Evolutionary conservation across 2,888 invertebrate genomes (phyloP).

Genomic region (Zhengitettix transpicula): DNA sequence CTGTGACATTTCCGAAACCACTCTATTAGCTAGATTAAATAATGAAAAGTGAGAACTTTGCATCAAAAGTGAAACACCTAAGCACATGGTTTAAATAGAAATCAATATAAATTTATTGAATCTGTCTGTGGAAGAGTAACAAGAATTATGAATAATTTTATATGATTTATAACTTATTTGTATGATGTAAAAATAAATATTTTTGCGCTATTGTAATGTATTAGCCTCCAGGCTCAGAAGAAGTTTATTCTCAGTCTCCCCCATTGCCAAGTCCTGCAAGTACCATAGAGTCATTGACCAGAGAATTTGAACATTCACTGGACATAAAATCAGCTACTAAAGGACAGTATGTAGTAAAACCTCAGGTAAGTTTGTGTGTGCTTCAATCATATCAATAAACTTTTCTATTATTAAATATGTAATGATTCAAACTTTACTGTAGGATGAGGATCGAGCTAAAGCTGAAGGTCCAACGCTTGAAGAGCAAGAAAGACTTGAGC

Average conservation of each 20-base stretch:
- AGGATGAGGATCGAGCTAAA: constrained; percentile 52
- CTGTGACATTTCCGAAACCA: neutral
- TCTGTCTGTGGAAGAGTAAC: too few relatives aligned
- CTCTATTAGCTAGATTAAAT: neutral
- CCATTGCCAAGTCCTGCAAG: constrained; percentile 59
- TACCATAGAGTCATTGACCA: constrained; percentile 59
- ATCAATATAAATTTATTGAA: too few relatives aligned
- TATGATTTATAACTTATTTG: neutral
- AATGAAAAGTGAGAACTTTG: too few relatives aligned
- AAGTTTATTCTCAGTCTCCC: constrained; percentile 23
- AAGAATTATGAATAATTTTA: neutral
- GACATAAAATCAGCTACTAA: constrained; percentile 44
- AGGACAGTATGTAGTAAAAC: constrained; percentile 43
- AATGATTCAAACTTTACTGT: constrained; percentile 11
- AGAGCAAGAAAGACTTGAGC: constrained; percentile 40
- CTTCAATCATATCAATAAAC: neutral
- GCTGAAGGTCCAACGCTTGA: constrained; percentile 43
- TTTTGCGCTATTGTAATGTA: constrained; percentile 10
- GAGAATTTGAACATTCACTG: constrained; percentile 71
- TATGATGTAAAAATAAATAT: neutral
- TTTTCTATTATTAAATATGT: neutral
- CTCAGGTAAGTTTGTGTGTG: constrained; percentile 27
- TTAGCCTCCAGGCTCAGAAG: constrained; percentile 27
- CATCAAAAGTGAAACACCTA: too few relatives aligned
- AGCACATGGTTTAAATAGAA: too few relatives aligned